A percentile compares a stretch with the other conserved stretches of the same genome.
Evolutionary conservation across 2,113 vertebrate genomes (phyloP).

Genomic region (Pica pica): DNA sequence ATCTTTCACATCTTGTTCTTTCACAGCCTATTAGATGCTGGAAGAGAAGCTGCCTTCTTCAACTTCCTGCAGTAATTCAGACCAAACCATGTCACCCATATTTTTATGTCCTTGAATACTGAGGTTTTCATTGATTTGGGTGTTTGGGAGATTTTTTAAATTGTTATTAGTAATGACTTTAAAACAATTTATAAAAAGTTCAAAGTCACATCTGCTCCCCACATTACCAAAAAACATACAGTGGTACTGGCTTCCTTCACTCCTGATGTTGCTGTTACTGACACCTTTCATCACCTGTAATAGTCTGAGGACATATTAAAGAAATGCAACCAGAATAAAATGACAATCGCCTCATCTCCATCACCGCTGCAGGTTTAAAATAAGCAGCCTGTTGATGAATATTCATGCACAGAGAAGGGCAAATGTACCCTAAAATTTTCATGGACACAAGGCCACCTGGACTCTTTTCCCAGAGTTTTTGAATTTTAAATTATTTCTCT

Average conservation of each 20-base stretch:
- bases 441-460: background rate
- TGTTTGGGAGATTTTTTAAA: background rate
- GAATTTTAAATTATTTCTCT: background rate
- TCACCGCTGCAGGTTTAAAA: background rate
- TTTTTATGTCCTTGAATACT: background rate
- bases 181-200: background rate
- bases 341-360: background rate
- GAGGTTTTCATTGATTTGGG: background rate
- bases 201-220: background rate
- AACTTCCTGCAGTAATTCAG: background rate
- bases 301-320: background rate
- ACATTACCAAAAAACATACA: background rate
- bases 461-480: background rate
- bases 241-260: background rate
- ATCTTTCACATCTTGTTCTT: conserved; percentile 36
- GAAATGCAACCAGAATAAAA: background rate
- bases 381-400: background rate
- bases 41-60: background rate
- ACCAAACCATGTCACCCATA: background rate
- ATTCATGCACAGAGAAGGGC: background rate
- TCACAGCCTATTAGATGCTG: background rate
- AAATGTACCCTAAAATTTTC: background rate
- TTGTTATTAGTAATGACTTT: background rate
- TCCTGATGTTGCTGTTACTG: background rate
- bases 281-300: background rate